Percentiles rank a stretch among this genome's conserved stretches.
These are phyloP conservation scores for Colinus virginianus DNA, from an alignment of 2,113 vertebrate genomes.

Conservation along the genomic window DNA sequence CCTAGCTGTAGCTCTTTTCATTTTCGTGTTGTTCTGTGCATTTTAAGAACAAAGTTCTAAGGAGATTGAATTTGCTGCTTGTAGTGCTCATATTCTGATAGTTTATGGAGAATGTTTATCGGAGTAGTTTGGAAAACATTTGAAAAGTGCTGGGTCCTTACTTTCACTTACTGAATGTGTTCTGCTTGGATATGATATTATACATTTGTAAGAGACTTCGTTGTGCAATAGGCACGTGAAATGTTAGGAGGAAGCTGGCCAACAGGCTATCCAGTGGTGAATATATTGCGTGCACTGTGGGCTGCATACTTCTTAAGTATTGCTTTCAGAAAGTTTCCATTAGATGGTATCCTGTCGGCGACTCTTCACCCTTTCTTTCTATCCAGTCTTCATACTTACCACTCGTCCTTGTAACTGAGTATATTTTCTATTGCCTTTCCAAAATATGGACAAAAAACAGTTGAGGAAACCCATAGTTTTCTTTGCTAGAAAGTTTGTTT, in stretches of 20 bases:
- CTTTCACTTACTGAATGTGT: background rate
- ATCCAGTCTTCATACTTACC: background rate
- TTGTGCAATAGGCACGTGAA: background rate
- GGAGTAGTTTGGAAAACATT: fast-evolving
- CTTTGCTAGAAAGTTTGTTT: background rate
- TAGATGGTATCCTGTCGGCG: background rate
- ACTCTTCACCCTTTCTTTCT: background rate
- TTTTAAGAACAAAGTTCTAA: background rate
- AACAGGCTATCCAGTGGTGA: background rate
- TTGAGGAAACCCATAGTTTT: background rate
- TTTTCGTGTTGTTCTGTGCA: background rate
- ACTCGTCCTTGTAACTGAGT: background rate
- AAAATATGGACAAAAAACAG: background rate
- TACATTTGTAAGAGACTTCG: background rate
- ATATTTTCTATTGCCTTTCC: background rate
- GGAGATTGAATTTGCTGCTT: background rate
- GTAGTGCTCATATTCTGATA: fast-evolving
- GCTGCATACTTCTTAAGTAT: fast-evolving
- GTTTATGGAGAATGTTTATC: background rate
- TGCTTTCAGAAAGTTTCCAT: background rate
- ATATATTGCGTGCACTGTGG: background rate
- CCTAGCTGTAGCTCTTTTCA: background rate
- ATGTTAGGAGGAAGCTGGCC: background rate
- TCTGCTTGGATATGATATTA: background rate
- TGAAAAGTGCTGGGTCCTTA: background rate